Conservation (phyloP, 92 coral and sea anemone species). For the Siderastrea siderea region DNA sequence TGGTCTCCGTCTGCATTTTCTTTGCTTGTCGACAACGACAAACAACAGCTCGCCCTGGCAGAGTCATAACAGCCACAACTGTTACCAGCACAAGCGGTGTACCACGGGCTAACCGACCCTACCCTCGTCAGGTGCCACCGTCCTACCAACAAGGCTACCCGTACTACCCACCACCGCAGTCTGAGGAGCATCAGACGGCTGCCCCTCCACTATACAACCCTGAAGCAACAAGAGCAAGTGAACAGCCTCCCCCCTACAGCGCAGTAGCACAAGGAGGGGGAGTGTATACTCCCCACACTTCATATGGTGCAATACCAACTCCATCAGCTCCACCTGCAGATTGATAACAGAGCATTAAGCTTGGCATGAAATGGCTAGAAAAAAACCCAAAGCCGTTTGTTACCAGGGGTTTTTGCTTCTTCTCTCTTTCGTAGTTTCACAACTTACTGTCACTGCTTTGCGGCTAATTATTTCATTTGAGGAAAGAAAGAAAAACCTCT, state of each 20-base stretch:
- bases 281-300: background rate
- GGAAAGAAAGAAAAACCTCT: too few relatives aligned
- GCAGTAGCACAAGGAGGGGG: constrained; percentile 3
- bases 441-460: too few relatives aligned
- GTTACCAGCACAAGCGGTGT: background rate
- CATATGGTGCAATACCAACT: constrained; percentile 5
- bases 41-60: background rate
- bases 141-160: constrained; percentile 15
- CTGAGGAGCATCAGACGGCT: background rate
- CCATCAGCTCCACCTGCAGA: background rate
- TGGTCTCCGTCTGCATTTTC: background rate
- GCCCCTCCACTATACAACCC: constrained; percentile 20
- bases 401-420: too few relatives aligned
- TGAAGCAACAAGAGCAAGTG: background rate
- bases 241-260: constrained; percentile 35
- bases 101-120: background rate
- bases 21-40: background rate
- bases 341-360: background rate
- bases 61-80: background rate
- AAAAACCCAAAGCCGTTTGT: background rate
- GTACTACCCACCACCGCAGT: constrained; percentile 19
- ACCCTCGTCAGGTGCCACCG: background rate
- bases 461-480: too few relatives aligned
- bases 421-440: too few relatives aligned
- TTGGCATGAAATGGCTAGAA: background rate